Percentiles rank a stretch among this genome's conserved stretches.
Conservation (phyloP, 2,797 vertebrate species). For the Premnoplex brunnescens region DNA sequence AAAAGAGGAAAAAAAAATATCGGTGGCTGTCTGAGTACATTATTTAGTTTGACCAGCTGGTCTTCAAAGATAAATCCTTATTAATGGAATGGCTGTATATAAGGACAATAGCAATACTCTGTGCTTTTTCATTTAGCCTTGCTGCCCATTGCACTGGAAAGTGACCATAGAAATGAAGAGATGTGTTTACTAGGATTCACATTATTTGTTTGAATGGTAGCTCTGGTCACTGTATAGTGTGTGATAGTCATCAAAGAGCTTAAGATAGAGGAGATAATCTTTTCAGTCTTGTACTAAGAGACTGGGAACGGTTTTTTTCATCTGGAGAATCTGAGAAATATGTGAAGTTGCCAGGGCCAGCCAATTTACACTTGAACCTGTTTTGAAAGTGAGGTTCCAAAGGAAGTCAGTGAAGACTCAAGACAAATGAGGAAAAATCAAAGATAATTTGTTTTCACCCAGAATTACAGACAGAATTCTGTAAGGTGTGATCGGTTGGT, state of each 20-base stretch:
- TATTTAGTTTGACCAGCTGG: background rate
- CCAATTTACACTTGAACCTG: background rate
- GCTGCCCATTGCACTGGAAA: background rate
- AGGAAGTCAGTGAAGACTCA: background rate
- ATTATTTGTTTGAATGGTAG: background rate
- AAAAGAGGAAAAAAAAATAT: background rate
- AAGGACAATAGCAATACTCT: background rate
- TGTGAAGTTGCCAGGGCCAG: background rate
- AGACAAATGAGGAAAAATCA: background rate
- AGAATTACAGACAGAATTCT: background rate
- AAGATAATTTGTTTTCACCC: background rate
- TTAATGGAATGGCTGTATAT: background rate
- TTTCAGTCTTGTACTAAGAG: background rate
- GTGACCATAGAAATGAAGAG: background rate
- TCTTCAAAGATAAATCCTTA: background rate
- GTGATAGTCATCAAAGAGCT: background rate
- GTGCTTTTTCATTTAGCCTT: background rate
- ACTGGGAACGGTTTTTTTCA: background rate
- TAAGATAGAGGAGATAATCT: background rate
- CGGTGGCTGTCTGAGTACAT: background rate
- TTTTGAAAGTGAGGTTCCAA: background rate
- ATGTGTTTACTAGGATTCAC: background rate
- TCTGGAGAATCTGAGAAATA: background rate
- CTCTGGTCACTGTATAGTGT: background rate
- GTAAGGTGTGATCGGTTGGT: background rate